These are phyloP conservation scores for Uropsilus gracilis DNA, from an alignment of 2,113 vertebrate genomes.

Conservation along the genomic window DNA sequence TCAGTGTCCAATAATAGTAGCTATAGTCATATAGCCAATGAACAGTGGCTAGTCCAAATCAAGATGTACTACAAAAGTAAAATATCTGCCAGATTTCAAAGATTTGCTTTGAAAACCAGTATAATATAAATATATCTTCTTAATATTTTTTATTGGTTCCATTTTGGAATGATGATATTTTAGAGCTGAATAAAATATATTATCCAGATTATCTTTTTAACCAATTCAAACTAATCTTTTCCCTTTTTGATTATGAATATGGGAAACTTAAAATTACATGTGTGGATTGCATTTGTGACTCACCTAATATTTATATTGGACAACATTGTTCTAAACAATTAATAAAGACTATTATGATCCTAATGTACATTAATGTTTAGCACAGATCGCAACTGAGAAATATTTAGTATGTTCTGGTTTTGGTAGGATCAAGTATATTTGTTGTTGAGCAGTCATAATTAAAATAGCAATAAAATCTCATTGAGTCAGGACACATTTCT, in stretches of 20 bases:
- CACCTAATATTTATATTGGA: slow-evolving; percentile 17
- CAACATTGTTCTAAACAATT: not conserved
- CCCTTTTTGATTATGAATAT: not conserved
- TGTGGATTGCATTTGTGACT: not conserved
- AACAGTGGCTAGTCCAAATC: not conserved
- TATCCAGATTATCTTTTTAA: not conserved
- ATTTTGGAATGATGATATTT: slow-evolving; percentile 37
- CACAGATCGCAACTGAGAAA: not conserved
- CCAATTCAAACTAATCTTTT: not conserved
- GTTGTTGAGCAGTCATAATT: not conserved
- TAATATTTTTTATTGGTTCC: not conserved
- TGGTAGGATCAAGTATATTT: slow-evolving; percentile 6
- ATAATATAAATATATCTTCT: not conserved
- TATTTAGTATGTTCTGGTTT: slow-evolving; percentile 11
- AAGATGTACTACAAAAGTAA: not conserved
- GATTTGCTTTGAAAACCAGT: not conserved
- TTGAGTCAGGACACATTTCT: slow-evolving; percentile 11
- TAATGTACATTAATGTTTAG: not conserved
- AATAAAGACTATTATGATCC: not conserved
- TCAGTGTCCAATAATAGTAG: not conserved
- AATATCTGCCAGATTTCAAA: not conserved
- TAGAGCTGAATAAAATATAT: slow-evolving; percentile 4
- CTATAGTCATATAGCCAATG: not conserved
- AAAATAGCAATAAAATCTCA: slow-evolving; percentile 19
- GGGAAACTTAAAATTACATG: not conserved